phyloP scores from a whole-genome alignment of 2,888 invertebrate species.

The Odontothrips loti region DNA sequence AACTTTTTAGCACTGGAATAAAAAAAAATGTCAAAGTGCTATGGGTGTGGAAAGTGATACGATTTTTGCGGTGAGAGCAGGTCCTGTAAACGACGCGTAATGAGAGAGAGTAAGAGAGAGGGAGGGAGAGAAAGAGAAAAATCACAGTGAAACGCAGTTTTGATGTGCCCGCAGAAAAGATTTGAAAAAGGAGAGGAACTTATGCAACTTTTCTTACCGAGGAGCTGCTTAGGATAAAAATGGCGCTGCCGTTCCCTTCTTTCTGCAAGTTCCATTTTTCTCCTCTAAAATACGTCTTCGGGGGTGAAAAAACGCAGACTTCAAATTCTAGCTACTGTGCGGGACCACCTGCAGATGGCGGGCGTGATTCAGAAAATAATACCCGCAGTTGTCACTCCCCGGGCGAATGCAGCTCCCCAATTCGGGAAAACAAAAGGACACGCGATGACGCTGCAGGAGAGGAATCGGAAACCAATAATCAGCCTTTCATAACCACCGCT shows the following conservation, averaged over 20 bases:
- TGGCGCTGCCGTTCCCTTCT: too few relatives aligned
- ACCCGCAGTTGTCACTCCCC: background rate
- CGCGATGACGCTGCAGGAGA: background rate
- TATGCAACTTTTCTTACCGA: too few relatives aligned
- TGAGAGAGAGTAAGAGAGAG: background rate
- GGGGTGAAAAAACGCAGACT: background rate
- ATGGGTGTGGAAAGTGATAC: background rate
- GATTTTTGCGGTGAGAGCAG: slow-evolving; percentile 13
- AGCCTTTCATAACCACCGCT: slow-evolving; percentile 19
- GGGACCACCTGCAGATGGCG: too few relatives aligned
- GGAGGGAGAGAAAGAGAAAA: background rate
- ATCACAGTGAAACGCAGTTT: too few relatives aligned
- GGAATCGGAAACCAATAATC: slow-evolving; percentile 23
- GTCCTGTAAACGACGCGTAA: background rate
- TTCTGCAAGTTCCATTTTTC: background rate
- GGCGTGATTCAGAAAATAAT: too few relatives aligned
- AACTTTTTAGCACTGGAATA: slow-evolving; percentile 2
- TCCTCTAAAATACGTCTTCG: background rate
- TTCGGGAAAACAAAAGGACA: background rate
- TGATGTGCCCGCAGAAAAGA: too few relatives aligned
- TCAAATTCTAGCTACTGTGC: too few relatives aligned
- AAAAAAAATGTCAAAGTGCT: background rate
- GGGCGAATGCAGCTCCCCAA: background rate
- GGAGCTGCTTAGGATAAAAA: too few relatives aligned
- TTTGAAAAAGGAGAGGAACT: too few relatives aligned